Base-by-base conservation (phyloP, 2,797 vertebrate species). In the Acipenser ruthenus region DNA sequence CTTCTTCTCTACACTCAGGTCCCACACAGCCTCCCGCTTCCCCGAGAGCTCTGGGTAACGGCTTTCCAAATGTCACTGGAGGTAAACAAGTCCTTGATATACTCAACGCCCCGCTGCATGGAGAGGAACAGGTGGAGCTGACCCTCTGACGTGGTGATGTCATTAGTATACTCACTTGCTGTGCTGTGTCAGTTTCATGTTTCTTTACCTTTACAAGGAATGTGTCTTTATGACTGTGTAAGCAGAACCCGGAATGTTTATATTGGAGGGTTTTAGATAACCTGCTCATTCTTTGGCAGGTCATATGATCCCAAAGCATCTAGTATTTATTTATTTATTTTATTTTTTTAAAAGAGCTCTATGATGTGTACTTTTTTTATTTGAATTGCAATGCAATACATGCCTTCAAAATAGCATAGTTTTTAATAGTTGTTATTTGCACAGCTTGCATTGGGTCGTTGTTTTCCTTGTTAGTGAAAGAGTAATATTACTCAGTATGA, bases 11-110 rank as follows among this genome's bases (percentile, higher is more conserved):
- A 85, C 84, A 82, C 83, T 77, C 82, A 74, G 77, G 85, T 84
- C 81, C 78, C 80, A 80, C 82, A 78, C 79, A 86, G 75, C 76
- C 83, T 65, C 83, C 80, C 69, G 76, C 89, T 74, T 84, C 81
- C 83, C 83, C 88, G 74, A 87, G 83, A 77, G 79, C 83, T 75
- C 85, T 88, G 67, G 80, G 72, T 73, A 73, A 87, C 79, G 82
- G 85, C 79, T 90, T 90, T 82, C 85, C 78, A 79, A 84, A 86
- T 86, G 87, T 85, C 79, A 90, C 88, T 82, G 86, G 87, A 92
- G 88, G 88, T 91, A 91, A 85, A 86, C 80, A 85, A 82, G 82
- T 84, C 80, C 88, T 37, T 18, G 60, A 37, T 74, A 86, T 83
- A 87, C 82, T 89, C 88, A 90, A 83, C 87, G 83, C 81, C 87